Conservation (phyloP, 2,888 invertebrate genomes). For the Ectobius pallidus region DNA sequence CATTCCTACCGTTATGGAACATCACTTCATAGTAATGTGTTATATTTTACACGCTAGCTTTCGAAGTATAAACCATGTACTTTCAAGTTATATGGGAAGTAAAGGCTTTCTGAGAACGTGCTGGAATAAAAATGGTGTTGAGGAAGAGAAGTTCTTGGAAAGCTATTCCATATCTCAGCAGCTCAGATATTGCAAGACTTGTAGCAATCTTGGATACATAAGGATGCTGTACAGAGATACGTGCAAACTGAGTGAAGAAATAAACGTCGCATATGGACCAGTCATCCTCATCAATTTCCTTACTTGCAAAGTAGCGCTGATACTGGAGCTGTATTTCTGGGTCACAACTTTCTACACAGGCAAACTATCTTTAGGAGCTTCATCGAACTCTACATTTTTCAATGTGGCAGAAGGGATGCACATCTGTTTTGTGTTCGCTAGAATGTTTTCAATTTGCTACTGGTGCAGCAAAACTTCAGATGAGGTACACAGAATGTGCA, state of each 20-base stretch:
- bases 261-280: not conserved
- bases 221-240: not conserved
- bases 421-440: not conserved
- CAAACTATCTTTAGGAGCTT: not conserved
- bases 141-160: not conserved
- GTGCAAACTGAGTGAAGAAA: not conserved
- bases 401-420: not conserved
- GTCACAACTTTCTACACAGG: not conserved
- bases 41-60: not conserved
- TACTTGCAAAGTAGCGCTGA: not conserved
- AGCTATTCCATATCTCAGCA: not conserved
- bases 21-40: not conserved
- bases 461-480: not conserved
- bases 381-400: not conserved
- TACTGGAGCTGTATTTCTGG: not conserved
- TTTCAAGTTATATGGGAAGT: not conserved
- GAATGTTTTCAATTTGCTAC: not conserved
- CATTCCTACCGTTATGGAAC: not conserved
- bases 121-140: not conserved
- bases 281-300: not conserved
- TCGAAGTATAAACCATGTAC: not conserved
- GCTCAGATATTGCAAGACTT: not conserved
- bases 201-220: not conserved
- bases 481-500: too few relatives aligned
- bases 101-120: not conserved